These are phyloP conservation scores for Tachysurus vachellii DNA, from an alignment of 2,113 vertebrate genomes.

Conservation along the genomic window DNA sequence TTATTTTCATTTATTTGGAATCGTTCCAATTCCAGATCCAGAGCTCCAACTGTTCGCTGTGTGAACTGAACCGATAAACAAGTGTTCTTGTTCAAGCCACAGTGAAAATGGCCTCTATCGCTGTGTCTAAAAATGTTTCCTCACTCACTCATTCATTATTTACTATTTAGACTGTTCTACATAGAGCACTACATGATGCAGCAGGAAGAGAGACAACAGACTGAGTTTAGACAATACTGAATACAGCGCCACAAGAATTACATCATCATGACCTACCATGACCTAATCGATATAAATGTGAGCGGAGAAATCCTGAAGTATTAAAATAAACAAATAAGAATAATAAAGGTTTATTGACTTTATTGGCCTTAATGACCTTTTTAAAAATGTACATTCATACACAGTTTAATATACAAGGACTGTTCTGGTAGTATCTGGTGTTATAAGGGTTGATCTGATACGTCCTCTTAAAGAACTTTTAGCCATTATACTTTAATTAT, in stretches of 20 bases:
- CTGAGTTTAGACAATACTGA: neutral
- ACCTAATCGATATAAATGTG: neutral
- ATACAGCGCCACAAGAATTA: neutral
- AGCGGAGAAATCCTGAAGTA: neutral
- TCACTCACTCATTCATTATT: neutral
- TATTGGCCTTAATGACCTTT: neutral
- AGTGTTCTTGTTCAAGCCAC: neutral
- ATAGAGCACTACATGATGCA: neutral
- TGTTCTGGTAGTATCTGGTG: neutral
- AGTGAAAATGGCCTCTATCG: neutral
- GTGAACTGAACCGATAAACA: neutral
- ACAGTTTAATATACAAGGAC: neutral
- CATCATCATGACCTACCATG: neutral
- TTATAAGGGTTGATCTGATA: neutral
- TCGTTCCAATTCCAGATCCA: neutral
- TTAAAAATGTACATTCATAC: neutral
- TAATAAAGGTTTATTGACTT: neutral
- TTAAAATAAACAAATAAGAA: neutral
- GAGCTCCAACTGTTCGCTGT: neutral
- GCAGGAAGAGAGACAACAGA: neutral
- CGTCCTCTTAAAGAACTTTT: neutral
- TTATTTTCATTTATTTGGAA: neutral
- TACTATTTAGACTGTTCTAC: slow-evolving; percentile 4
- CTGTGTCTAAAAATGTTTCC: neutral
- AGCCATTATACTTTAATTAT: neutral